Conservation (phyloP, 2,797 vertebrate species). For the Sternarchorhynchus goeldii region DNA sequence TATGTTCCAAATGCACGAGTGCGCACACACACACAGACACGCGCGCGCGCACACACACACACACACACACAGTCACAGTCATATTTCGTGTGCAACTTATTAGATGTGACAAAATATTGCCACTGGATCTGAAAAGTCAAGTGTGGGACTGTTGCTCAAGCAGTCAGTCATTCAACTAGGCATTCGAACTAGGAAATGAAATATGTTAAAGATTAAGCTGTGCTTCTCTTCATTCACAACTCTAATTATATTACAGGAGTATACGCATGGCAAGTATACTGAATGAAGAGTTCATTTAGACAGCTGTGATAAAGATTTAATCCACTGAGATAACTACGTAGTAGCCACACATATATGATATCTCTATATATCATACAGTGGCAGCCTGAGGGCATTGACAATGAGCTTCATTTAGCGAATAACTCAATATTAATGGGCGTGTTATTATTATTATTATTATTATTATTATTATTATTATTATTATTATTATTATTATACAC, state of each 20-base stretch:
- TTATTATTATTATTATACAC: not conserved
- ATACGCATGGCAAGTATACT: conserved; percentile 54
- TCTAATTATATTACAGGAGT: conserved; percentile 68
- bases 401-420: conserved; percentile 13
- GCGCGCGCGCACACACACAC: not conserved
- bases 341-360: conserved; percentile 65
- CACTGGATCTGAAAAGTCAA: conserved; percentile 54
- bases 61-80: not conserved
- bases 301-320: conserved; percentile 66
- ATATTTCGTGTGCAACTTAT: conserved; percentile 12
- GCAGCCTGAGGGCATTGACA: conserved; percentile 8
- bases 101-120: not conserved
- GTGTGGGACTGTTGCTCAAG: conserved; percentile 3
- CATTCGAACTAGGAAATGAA: conserved; percentile 37
- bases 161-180: conserved; percentile 11
- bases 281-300: conserved; percentile 77
- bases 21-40: conserved; percentile 32
- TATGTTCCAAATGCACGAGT: conserved; percentile 1
- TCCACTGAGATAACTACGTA: conserved; percentile 65
- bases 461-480: not conserved
- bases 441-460: no score
- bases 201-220: conserved; percentile 51
- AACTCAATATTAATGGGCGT: not conserved
- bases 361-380: conserved; percentile 49
- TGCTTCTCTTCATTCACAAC: conserved; percentile 50